Conservation (phyloP, 2,888 invertebrate species). For the Noctua pronuba region DNA sequence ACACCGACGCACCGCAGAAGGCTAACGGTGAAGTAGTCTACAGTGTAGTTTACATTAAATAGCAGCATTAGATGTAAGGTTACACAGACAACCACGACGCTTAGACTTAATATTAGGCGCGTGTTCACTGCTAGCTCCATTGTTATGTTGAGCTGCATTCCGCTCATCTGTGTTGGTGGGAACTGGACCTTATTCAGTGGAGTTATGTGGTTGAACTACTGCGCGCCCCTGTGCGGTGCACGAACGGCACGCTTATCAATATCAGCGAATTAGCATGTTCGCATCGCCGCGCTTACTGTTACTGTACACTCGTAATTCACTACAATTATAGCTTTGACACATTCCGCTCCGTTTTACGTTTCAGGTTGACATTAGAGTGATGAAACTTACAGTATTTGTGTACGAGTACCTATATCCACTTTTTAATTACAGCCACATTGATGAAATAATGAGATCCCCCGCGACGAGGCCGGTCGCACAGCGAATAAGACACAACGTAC, state of each 20-base stretch:
- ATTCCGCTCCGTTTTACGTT: constrained; percentile 3
- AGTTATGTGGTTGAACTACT: not conserved
- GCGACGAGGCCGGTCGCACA: not conserved
- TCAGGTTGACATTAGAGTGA: not conserved
- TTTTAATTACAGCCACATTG: not conserved
- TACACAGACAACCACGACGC: too few relatives aligned
- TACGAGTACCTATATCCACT: not conserved
- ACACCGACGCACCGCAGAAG: constrained; percentile 11
- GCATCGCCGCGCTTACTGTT: constrained; percentile 9
- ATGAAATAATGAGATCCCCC: constrained; percentile 19
- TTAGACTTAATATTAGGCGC: too few relatives aligned
- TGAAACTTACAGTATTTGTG: not conserved
- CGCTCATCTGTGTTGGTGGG: not conserved
- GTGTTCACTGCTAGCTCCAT: not conserved
- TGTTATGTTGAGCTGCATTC: not conserved
- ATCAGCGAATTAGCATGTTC: constrained; percentile 25
- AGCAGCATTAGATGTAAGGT: not conserved
- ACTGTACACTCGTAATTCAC: constrained; percentile 11
- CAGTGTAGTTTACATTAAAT: not conserved
- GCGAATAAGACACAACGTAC: constrained; percentile 12
- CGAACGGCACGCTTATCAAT: constrained; percentile 9
- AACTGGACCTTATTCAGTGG: not conserved
- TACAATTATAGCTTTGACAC: constrained; percentile 30
- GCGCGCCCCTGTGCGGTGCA: not conserved
- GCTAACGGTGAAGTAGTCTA: not conserved